Evolutionary conservation across 2,888 invertebrate species (phyloP).

Genomic region (Hemithea aestivaria): DNA sequence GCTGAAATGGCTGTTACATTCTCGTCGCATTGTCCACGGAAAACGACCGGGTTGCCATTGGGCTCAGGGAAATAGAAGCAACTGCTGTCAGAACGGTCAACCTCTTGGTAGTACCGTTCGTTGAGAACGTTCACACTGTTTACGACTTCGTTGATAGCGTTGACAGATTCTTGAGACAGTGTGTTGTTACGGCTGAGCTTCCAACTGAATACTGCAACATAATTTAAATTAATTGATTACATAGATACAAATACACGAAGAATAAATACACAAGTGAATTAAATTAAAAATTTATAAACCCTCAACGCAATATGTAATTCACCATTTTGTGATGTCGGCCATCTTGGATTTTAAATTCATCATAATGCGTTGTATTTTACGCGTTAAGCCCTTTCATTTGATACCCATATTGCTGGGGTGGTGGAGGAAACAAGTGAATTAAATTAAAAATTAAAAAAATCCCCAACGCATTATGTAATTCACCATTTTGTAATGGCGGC

Average conservation of each 20-base stretch:
- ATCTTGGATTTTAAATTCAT: no score
- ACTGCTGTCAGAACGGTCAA: slow-evolving; percentile 37
- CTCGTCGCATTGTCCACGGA: slow-evolving; percentile 50
- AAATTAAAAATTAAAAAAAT: no score
- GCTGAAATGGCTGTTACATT: slow-evolving; percentile 40
- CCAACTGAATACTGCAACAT: slow-evolving; percentile 59
- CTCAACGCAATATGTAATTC: no score
- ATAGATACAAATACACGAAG: background rate
- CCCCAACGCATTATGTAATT: no score
- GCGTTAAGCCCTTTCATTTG: no score
- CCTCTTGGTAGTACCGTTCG: slow-evolving; percentile 39
- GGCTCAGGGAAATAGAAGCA: slow-evolving; percentile 54
- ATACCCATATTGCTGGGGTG: no score
- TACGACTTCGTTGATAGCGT: slow-evolving; percentile 37
- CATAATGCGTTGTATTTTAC: no score
- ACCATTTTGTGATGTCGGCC: no score
- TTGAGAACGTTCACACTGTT: slow-evolving; percentile 40
- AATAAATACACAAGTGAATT: background rate
- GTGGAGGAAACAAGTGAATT: no score
- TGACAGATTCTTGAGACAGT: slow-evolving; percentile 30
- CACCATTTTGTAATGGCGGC: no score
- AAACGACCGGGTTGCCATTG: slow-evolving; percentile 34
- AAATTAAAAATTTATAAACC: background rate
- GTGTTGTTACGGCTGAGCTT: slow-evolving; percentile 48
- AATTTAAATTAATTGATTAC: background rate